Evolutionary conservation across 2,888 invertebrate species (phyloP).

Genomic region (Sinohyriopsis cumingii): DNA sequence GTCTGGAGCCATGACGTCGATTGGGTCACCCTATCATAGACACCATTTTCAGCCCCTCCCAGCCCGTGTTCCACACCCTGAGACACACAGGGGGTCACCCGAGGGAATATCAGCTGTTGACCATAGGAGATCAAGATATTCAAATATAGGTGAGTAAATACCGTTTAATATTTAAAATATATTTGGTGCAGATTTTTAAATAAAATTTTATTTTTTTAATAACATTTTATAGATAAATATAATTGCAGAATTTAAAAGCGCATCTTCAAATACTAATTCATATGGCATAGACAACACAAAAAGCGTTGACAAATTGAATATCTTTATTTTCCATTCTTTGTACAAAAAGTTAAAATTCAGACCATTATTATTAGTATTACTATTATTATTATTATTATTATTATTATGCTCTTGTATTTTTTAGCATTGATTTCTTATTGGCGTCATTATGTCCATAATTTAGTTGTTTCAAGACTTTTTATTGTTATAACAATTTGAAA

Average conservation of each 20-base stretch:
- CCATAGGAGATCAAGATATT: conserved; percentile 31
- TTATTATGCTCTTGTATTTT: no score
- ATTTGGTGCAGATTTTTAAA: no score
- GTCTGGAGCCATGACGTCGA: conserved; percentile 1
- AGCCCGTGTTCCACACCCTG: neutral
- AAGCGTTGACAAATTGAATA: no score
- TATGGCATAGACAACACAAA: no score
- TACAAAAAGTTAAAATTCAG: neutral
- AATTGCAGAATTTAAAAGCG: no score
- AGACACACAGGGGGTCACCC: conserved; percentile 15
- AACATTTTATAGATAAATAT: no score
- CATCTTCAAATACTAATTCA: no score
- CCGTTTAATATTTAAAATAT: neutral
- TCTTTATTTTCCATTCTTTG: neutral
- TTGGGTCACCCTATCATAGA: neutral
- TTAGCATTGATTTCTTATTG: no score
- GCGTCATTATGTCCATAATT: no score
- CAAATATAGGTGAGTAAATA: conserved; percentile 29
- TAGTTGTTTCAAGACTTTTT: no score
- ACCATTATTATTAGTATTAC: conserved; percentile 22
- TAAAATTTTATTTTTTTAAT: no score
- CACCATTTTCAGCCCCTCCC: neutral
- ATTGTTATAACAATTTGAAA: no score
- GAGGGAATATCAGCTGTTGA: conserved; percentile 13
- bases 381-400: conserved; percentile 11